A percentile compares a stretch with the other conserved stretches of the same genome.
Conservation (phyloP, 2,797 vertebrate genomes). For the Potorous gilbertii region DNA sequence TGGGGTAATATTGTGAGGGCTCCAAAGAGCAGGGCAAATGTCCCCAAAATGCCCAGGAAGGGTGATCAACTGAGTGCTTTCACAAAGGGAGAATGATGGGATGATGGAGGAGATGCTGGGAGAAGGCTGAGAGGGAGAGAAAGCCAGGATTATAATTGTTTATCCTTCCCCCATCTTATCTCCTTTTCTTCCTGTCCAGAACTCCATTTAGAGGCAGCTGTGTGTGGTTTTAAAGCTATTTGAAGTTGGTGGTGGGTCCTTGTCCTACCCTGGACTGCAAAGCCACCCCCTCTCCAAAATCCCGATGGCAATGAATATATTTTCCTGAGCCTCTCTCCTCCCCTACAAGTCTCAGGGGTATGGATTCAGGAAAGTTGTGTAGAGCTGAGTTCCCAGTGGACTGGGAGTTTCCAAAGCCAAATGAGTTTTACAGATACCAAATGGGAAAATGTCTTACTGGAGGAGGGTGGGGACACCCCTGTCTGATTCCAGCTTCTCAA, state of each 20-base stretch:
- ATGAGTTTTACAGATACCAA: slow-evolving; percentile 71
- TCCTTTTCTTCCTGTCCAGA: not conserved
- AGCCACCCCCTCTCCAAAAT: not conserved
- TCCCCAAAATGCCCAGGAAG: not conserved
- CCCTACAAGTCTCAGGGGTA: not conserved
- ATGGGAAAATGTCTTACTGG: slow-evolving; percentile 73
- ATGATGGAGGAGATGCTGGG: not conserved
- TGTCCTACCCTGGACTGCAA: slow-evolving; percentile 21
- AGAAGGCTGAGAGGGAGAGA: not conserved
- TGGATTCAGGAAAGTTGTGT: slow-evolving; percentile 26
- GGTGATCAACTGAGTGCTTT: not conserved
- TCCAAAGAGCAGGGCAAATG: slow-evolving; percentile 37
- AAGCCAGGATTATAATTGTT: slow-evolving; percentile 13
- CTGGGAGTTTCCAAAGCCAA: slow-evolving; percentile 64
- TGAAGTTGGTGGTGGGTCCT: slow-evolving; percentile 41
- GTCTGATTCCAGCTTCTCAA: slow-evolving; percentile 61
- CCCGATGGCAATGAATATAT: not conserved
- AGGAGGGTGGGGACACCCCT: slow-evolving; percentile 53
- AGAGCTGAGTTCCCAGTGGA: slow-evolving; percentile 43
- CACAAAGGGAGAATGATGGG: not conserved
- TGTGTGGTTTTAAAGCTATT: slow-evolving; percentile 47
- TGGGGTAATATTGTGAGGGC: not conserved
- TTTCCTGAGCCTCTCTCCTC: not conserved
- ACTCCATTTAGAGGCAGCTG: not conserved
- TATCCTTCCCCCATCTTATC: slow-evolving; percentile 9